Base-by-base conservation (phyloP, 2,797 vertebrate genomes). In the Prionace glauca region DNA sequence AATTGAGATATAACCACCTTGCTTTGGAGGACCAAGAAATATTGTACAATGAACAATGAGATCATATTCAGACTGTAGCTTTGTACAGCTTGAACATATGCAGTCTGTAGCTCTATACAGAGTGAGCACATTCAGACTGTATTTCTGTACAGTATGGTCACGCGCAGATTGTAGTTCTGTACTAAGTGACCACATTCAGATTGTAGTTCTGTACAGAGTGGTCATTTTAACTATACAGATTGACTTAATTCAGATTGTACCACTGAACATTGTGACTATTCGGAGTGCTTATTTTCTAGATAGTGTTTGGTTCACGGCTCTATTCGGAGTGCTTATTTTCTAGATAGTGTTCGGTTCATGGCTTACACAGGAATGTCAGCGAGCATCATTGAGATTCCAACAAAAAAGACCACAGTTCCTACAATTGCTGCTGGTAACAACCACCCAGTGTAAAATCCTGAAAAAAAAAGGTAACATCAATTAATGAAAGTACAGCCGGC, bases 361-460 rank as follows among this genome's bases (percentile, higher is more conserved):
- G 97, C 98, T 97, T 92, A 98, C 97, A 96, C 97, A 60, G 98
- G 98, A 0, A 97, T 36, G 0, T 98, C 98, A 0, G 95, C 96
- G 94, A 94, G 79, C 96, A 98, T 79, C 74, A 97, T 74, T 96
- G 97, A 97, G 18, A 98, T 96, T 11, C 98, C 98, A 0, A 96
- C 62, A 32, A 98, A 12, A 96, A 98, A 98, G 72, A 98, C 96
- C 41, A 98, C 1, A 0, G 96, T 97, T 20, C 98, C 98, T 3
- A 98, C 96, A 0, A 97, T 16, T 0, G 97, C 97, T 0, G 97
- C 98, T 0, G 98, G 98, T 29, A 98, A 87, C 95, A 98, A 96
- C 98, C 98, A 98, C 3, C 96, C 97, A 0, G 97, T 98, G 96
- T 98, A 98, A 97, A 98, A 98, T 10, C 98, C 98, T 98, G 81